Evolutionary conservation across 2,888 invertebrate species (phyloP).

Genomic region (Oeneis ivallda): DNA sequence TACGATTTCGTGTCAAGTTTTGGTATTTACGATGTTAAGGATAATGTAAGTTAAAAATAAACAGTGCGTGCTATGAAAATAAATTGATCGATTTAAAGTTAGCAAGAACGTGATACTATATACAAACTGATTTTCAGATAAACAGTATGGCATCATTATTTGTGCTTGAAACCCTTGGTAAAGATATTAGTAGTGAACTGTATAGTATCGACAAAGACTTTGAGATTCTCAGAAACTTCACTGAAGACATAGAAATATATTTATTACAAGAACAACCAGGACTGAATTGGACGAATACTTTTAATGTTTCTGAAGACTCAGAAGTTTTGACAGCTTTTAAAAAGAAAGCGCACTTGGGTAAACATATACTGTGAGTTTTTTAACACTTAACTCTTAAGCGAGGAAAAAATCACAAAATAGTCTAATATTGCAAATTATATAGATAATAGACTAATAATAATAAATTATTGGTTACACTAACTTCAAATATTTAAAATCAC

Average conservation of each 20-base stretch:
- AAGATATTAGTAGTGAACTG: constrained; percentile 61
- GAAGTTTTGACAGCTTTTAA: constrained; percentile 55
- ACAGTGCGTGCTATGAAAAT: neutral
- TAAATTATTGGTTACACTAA: neutral
- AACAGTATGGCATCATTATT: constrained; percentile 72
- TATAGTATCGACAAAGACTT: constrained; percentile 66
- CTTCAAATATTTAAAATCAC: neutral
- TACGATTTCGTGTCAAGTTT: constrained; percentile 64
- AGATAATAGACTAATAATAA: neutral
- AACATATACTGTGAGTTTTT: constrained; percentile 66
- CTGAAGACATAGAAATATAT: constrained; percentile 48
- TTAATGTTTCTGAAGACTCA: constrained; percentile 53
- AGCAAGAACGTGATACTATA: too few species aligned
- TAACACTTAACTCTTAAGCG: constrained; percentile 19
- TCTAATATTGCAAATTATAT: neutral
- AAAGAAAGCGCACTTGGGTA: constrained; percentile 57
- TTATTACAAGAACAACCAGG: constrained; percentile 43
- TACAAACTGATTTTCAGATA: constrained; percentile 54
- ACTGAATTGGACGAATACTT: constrained; percentile 56
- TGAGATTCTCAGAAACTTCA: constrained; percentile 60
- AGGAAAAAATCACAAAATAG: neutral
- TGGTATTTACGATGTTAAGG: constrained; percentile 67
- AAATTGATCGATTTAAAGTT: neutral
- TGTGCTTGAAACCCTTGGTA: constrained; percentile 72
- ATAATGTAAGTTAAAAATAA: constrained; percentile 59